phyloP scores from a whole-genome alignment of 2,888 invertebrate species.

The Spilarctia lutea region DNA sequence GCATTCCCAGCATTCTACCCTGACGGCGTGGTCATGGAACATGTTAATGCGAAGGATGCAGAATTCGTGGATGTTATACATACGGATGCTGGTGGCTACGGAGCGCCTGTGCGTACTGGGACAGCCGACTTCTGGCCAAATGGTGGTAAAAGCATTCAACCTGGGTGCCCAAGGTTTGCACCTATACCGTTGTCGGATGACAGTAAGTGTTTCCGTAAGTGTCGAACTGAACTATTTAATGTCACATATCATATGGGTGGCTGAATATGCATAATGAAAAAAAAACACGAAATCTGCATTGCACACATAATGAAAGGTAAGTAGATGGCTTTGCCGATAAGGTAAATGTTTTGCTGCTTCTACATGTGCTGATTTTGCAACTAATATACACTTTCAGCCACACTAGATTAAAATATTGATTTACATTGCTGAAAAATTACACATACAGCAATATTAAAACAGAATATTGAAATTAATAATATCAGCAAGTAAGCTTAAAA shows the following conservation, averaged over 20 bases:
- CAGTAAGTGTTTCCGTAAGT: slow-evolving; percentile 64
- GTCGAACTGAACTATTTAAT: slow-evolving; percentile 8
- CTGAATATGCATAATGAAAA: background rate
- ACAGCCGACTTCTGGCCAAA: slow-evolving; percentile 89
- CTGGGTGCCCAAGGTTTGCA: slow-evolving; percentile 86
- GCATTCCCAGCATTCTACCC: slow-evolving; percentile 88
- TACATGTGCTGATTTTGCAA: background rate
- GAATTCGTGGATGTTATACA: slow-evolving; percentile 90
- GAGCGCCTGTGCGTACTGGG: slow-evolving; percentile 86
- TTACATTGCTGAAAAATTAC: background rate
- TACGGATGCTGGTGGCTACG: slow-evolving; percentile 88
- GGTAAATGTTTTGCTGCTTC: background rate
- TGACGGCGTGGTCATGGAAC: slow-evolving; percentile 80
- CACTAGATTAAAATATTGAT: background rate
- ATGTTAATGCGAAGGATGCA: slow-evolving; percentile 83
- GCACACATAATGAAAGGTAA: slow-evolving; percentile 2
- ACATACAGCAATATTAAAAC: background rate
- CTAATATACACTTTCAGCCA: background rate
- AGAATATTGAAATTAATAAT: background rate
- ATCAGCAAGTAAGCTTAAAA: background rate
- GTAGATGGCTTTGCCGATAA: slow-evolving; percentile 3
- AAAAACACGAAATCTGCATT: background rate
- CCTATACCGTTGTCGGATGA: slow-evolving; percentile 83
- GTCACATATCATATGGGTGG: slow-evolving; percentile 16
- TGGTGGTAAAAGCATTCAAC: slow-evolving; percentile 86